These are phyloP conservation scores for Saturnia japonica DNA, from an alignment of 2,888 invertebrate species.

Conservation along the genomic window DNA sequence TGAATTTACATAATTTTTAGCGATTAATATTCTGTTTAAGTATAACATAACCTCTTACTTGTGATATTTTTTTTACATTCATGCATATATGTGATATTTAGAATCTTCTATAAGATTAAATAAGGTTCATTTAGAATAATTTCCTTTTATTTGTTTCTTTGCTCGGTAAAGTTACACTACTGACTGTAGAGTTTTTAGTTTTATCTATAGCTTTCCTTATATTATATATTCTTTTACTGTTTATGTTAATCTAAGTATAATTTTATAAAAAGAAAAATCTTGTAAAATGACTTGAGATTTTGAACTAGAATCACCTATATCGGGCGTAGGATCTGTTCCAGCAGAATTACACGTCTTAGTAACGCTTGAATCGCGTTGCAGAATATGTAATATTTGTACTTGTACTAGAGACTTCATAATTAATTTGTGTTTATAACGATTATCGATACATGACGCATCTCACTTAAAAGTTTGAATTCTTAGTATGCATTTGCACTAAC, in stretches of 20 bases:
- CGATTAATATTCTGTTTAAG: background rate
- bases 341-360: background rate
- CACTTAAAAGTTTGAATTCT: background rate
- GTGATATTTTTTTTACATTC: background rate
- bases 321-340: background rate
- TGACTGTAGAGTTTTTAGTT: background rate
- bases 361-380: background rate
- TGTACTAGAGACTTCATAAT: background rate
- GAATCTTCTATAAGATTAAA: background rate
- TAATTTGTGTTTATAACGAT: too few species aligned
- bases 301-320: background rate
- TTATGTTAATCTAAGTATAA: background rate
- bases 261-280: background rate
- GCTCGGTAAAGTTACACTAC: background rate
- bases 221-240: background rate
- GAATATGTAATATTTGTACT: background rate
- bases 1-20: constrained; percentile 14
- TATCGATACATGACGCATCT: background rate
- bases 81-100: background rate
- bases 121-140: background rate
- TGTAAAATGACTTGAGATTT: background rate
- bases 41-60: background rate
- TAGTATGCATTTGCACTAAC: background rate
- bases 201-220: background rate
- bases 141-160: background rate